Evolutionary conservation across 2,888 invertebrate species (phyloP), one percentile per base, ranked within the genome.

Genomic region (Xanthia icteritia): DNA sequence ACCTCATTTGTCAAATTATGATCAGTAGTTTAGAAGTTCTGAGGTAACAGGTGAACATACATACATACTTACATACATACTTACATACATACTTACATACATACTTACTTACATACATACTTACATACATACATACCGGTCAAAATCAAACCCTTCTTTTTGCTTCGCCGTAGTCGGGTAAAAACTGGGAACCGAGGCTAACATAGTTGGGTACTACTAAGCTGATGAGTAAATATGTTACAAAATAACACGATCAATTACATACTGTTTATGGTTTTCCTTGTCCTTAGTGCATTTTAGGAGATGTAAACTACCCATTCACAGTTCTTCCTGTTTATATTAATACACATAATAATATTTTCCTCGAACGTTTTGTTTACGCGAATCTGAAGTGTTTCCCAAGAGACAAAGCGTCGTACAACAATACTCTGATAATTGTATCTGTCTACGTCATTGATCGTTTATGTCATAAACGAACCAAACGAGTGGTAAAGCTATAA

Each of bases 391-490:
- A 58, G 75, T 75, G 31, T 61, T 69, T 72, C 36, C 51, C 71
- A 39, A 36, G 61, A 68, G 64, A 68, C 63, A 61, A 64, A 54
- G 36, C 56, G 42, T 42, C 60, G 20, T 70, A 15, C 15, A 56
- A 68, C 48, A 67, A 71, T 31, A 51, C n/a, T 66, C 5, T 58
- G 65, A 23, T 81, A 51, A n/a, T 69, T 67, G n/a, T 72, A 69
- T 69, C 60, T 54, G 63, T 31, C 60, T 45, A 79, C 69, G 80
- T 80, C 80, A 72, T 65, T 27, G 20, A n/a, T 60, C 13, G 39
- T 69, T 58, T 84, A 81, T 70, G 58, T 80, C 76, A 76, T 80
- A 69, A 76, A 70, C 58, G 27, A 54, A 61, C 60, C 23, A 8
- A 72, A 61, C n/a, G 65, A 61, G 58, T 68, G 36, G 11, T 42